phyloP scores from a whole-genome alignment of 2,113 vertebrate species.

The Leucopsar rothschildi region DNA sequence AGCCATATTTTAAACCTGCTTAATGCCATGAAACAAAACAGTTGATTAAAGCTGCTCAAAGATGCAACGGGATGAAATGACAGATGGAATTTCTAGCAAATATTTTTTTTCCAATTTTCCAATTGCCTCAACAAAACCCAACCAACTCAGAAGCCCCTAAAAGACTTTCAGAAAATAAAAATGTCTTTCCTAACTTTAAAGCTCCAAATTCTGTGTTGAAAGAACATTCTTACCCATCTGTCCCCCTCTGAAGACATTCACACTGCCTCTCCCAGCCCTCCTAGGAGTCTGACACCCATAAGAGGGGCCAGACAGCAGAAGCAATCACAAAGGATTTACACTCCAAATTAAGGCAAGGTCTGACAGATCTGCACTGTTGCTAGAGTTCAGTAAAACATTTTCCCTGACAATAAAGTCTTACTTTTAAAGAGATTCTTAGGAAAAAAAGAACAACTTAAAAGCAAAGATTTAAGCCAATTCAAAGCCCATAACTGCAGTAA shows the following conservation, averaged over 20 bases:
- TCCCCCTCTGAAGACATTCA: background rate
- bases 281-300: background rate
- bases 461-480: conserved; percentile 48
- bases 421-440: conserved; percentile 12
- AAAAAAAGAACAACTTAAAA: conserved; percentile 38
- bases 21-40: background rate
- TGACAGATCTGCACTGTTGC: background rate
- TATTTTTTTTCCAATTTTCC: background rate
- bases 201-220: background rate
- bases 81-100: background rate
- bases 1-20: background rate
- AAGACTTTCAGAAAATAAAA: background rate
- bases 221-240: background rate
- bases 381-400: conserved; percentile 22
- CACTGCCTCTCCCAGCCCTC: background rate
- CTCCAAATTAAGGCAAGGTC: background rate
- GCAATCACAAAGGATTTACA: background rate
- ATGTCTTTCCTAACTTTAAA: background rate
- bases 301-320: background rate
- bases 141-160: background rate
- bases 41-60: background rate
- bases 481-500: conserved; percentile 7
- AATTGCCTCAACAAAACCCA: background rate
- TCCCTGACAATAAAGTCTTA: conserved; percentile 42
- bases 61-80: accelerated